phyloP scores from a whole-genome alignment of 2,113 vertebrate species.

The Capra hircus region DNA sequence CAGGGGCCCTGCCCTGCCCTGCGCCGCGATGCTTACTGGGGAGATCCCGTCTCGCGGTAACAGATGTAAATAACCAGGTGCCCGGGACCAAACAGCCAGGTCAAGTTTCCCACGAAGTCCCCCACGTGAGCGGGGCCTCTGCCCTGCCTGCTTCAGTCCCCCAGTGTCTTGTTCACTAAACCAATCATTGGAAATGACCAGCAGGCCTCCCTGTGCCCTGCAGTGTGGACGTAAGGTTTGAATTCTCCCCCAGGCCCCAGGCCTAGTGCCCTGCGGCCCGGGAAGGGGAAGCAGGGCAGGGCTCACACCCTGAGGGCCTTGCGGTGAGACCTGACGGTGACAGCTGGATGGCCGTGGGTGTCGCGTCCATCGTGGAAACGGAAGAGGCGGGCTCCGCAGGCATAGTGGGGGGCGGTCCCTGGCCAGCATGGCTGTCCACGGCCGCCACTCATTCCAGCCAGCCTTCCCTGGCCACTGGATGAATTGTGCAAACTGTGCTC shows the following conservation, averaged over 20 bases:
- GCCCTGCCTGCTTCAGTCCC: background rate
- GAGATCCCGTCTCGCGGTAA: background rate
- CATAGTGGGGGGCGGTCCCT: accelerated
- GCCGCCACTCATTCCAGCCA: accelerated
- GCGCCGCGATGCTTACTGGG: accelerated
- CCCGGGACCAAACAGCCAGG: background rate
- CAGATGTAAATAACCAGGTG: background rate
- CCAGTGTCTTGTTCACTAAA: no score
- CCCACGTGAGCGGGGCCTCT: accelerated
- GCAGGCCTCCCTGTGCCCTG: background rate
- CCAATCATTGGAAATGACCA: background rate
- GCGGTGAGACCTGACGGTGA: background rate
- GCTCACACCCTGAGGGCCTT: background rate
- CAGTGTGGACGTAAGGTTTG: accelerated
- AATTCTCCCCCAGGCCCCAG: no score
- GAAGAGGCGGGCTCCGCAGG: accelerated
- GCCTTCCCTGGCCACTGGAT: background rate
- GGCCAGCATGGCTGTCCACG: accelerated
- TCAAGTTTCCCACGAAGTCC: accelerated
- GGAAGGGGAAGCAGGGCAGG: background rate
- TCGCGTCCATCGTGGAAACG: accelerated
- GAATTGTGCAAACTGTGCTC: accelerated
- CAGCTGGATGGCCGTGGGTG: accelerated
- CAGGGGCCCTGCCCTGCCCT: background rate
- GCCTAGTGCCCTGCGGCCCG: accelerated